Percentiles rank a stretch among this genome's conserved stretches.
phyloP scores from a whole-genome alignment of 2,797 vertebrate genomes.

The Alosa sapidissima region DNA sequence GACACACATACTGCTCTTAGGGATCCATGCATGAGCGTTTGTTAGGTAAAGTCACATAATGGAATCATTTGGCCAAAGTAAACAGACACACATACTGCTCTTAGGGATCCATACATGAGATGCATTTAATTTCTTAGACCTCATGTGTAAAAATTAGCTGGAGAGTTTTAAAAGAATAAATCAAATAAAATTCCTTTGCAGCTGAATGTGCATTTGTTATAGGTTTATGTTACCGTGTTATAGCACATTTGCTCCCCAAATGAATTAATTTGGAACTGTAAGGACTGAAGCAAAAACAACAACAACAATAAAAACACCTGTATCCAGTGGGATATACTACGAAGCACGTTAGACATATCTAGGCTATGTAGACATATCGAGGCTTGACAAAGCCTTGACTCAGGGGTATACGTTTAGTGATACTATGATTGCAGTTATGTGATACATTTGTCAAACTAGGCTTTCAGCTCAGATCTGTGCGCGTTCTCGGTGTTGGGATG shows the following conservation, averaged over 20 bases:
- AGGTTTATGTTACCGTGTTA: neutral
- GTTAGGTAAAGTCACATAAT: neutral
- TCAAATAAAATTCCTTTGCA: neutral
- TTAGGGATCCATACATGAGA: neutral
- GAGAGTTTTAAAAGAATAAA: conserved; percentile 4
- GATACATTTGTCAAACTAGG: no score
- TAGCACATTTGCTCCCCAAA: neutral
- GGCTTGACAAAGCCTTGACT: no score
- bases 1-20: neutral
- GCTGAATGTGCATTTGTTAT: neutral
- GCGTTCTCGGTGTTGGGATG: no score
- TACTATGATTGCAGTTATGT: no score
- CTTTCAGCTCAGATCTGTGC: no score
- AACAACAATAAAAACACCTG: no score
- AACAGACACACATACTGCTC: neutral
- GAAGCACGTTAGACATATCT: no score
- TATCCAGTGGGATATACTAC: no score
- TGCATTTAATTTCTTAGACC: neutral
- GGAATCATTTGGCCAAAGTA: neutral
- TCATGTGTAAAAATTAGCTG: neutral
- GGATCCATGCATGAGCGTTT: neutral
- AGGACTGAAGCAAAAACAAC: neutral
- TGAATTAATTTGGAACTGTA: neutral
- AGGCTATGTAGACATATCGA: no score
- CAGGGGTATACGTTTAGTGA: no score